Evolutionary conservation across 2,113 vertebrate genomes (phyloP), one percentile per base, ranked within the genome.

Genomic region (Oreochromis niloticus): DNA sequence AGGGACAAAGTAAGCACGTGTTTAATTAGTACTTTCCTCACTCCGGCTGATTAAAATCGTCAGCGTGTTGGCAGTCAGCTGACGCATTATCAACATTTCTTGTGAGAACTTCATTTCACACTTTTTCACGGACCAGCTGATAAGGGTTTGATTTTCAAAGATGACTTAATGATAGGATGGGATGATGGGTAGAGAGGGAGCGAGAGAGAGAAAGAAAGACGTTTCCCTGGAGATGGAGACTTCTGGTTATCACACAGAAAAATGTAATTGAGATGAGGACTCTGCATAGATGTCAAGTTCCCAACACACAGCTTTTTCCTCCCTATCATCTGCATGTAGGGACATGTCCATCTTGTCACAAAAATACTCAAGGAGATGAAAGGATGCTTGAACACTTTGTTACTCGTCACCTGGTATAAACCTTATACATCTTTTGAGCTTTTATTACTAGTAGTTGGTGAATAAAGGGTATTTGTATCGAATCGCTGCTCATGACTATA

Each of bases 61-160:
- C 16, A 24, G 84, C n/a, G 27, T 94, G 83, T 91, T 90, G 91
- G 85, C 93, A 91, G 91, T 89, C 88, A 89, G 93, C 90, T 90
- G 86, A 85, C 66, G 41, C 59, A 84, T 91, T 91, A 95, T 96
- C 94, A 93, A 87, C 24, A 84, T 93, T 92, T 94, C 90, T 83
- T 83, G 66, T 80, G 63, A 93, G 81, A 91, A 95, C 85, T 95
- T 93, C 82, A 93, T 95, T 95, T 95, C 84, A 91, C 91, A 92
- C 84, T 86, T 83, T 90, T 90, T 85, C 63, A 57, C 41, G 32
- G 59, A 75, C 46, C 27, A 27, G n/a, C 86, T 93, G 95, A 96
- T 96, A 95, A 95, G 92, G 50, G 17, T 79, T 92, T 91, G 93
- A 87, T 88, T 96, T 95, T 95, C 90, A 94, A 92, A 96, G 92